Conservation (phyloP, 2,113 vertebrate genomes). For the Lophochroa leadbeateri region DNA sequence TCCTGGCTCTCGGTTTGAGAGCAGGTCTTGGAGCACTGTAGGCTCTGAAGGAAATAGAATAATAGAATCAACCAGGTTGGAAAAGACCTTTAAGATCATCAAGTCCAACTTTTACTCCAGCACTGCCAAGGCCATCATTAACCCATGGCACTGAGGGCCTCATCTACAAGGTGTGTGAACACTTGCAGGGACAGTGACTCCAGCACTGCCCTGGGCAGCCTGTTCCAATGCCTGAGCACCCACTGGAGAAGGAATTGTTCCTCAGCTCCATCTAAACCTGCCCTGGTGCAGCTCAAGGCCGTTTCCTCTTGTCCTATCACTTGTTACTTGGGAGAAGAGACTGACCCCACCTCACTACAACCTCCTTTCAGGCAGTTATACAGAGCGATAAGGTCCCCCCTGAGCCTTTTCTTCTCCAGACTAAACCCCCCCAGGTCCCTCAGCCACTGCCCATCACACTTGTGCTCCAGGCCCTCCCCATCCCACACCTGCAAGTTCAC, state of each 20-base stretch:
- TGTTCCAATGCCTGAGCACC: background rate
- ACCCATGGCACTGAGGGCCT: background rate
- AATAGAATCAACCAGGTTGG: background rate
- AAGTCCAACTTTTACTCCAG: background rate
- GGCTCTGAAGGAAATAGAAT: background rate
- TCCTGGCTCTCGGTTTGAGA: background rate
- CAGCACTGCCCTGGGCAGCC: background rate
- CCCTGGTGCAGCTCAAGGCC: background rate
- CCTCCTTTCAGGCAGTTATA: background rate
- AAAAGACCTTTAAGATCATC: background rate
- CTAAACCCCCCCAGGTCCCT: background rate
- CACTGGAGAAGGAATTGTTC: background rate
- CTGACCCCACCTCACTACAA: background rate
- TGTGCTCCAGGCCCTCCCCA: background rate
- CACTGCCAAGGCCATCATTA: background rate
- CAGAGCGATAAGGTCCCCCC: background rate
- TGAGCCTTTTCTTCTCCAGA: background rate
- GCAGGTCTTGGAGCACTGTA: background rate
- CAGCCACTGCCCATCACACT: background rate
- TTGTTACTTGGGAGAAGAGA: background rate
- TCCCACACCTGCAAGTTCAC: background rate
- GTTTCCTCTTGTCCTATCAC: background rate
- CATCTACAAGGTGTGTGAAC: background rate
- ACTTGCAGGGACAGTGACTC: background rate
- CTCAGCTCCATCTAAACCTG: background rate